Evolutionary conservation across 1,140 invertebrate genomes (phyloP), one percentile per base, ranked within the genome.

Genomic region (Trichonephila clavipes): DNA sequence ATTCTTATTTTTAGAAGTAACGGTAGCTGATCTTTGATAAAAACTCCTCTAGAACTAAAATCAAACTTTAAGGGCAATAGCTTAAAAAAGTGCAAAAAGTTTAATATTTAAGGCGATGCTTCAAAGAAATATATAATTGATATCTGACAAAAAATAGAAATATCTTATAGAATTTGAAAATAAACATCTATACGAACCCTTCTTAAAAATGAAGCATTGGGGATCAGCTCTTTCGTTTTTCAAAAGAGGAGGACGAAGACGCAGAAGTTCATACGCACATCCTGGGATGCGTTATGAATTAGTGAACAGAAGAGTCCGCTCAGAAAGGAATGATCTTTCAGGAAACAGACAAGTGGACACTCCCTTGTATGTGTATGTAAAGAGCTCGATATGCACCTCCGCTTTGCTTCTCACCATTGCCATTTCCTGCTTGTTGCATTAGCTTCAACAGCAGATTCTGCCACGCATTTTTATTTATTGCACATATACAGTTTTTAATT

Each of bases 141-240:
- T 10, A 7, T 62, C 24, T 66, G 64, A 10, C 19, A n/a, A n/a
- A 64, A 64, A n/a, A 21, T 14, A 58, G 81, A 40, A 19, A 51
- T 12, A 58, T 2, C 14, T n/a, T 10, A 28, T 58, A 85, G 19
- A 24, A 85, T 59, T 21, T n/a, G 18, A 82, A 18, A n/a, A 40
- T 40, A 44, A 40, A 34, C 5, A 81, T 16, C 6, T 18, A 21
- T 69, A 24, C 24, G 51, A 24, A 24, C 19, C 6, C n/a, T 87
- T 82, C n/a, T 28, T n/a, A 24, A 88, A 82, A 40, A 94, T 94
- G 93, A 89, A 90, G 77, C 93, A 94, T 18, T 94, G 93, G 93
- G 93, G 93, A 51, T 94, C 93, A 14, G 87, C 87, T 28, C 77
- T 94, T 1, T 94, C 93, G 0, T 94, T 94, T 28, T 94, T 94